Conservation (phyloP, 2,888 invertebrate genomes). For the Lordiphosa andalusiaca region DNA sequence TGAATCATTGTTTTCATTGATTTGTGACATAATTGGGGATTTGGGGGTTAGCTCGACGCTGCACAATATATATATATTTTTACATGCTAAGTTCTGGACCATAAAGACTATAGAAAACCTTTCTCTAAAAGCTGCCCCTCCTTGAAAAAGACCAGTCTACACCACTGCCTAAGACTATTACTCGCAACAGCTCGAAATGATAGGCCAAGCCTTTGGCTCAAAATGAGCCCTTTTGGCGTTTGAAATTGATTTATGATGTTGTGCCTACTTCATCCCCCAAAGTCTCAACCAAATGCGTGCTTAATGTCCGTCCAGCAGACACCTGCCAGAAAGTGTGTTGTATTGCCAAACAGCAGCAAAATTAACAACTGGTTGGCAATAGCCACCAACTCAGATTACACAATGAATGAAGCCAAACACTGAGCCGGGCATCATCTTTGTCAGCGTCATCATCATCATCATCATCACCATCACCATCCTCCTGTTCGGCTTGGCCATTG, state of each 20-base stretch:
- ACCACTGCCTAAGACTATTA: too few relatives aligned
- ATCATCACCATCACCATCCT: slow-evolving; percentile 1
- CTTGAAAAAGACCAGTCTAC: too few relatives aligned
- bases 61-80: too few relatives aligned
- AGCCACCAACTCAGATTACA: slow-evolving; percentile 43
- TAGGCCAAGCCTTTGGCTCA: too few relatives aligned
- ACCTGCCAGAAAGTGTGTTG: slow-evolving; percentile 38
- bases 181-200: too few relatives aligned
- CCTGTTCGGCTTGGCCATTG: slow-evolving; percentile 12
- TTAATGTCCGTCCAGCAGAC: slow-evolving; percentile 26
- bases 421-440: slow-evolving; percentile 8
- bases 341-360: slow-evolving; percentile 52
- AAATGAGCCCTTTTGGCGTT: not conserved
- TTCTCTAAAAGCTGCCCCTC: too few relatives aligned
- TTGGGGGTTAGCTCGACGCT: too few relatives aligned
- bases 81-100: too few relatives aligned
- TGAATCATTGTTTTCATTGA: too few relatives aligned
- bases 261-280: not conserved
- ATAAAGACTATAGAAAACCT: too few relatives aligned
- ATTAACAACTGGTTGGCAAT: slow-evolving; percentile 63
- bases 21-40: too few relatives aligned
- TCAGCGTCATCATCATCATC: not conserved
- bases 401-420: slow-evolving; percentile 34
- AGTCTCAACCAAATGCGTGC: slow-evolving; percentile 17
- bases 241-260: slow-evolving; percentile 7